Conservation (phyloP, 2,797 vertebrate species). For the Tamandua tetradactyla region DNA sequence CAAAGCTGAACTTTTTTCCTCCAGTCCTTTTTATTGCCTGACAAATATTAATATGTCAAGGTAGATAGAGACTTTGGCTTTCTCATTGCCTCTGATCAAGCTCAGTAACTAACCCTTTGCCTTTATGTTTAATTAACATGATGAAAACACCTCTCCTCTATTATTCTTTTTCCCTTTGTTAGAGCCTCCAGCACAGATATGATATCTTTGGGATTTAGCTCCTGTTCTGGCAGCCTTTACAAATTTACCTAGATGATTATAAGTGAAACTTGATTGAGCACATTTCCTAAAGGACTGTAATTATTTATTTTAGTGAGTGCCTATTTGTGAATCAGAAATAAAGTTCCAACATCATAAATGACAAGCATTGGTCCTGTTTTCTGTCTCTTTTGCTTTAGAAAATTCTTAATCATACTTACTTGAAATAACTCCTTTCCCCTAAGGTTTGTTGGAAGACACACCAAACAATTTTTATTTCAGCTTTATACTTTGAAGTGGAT, state of each 20-base stretch:
- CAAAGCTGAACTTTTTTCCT: constrained; percentile 67
- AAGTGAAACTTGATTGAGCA: constrained; percentile 50
- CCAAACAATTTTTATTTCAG: neutral
- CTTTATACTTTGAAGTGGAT: neutral
- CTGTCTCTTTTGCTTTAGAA: neutral
- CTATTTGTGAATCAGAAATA: constrained; percentile 49
- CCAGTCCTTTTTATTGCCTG: constrained; percentile 59
- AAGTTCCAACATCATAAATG: constrained; percentile 38
- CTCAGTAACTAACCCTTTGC: constrained; percentile 50
- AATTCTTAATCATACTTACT: constrained; percentile 48
- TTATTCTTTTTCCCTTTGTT: constrained; percentile 56
- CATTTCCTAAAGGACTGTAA: constrained; percentile 37
- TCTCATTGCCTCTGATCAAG: constrained; percentile 59
- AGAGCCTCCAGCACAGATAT: neutral
- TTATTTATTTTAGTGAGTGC: constrained; percentile 62
- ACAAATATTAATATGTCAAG: constrained; percentile 75
- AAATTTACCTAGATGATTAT: constrained; percentile 64
- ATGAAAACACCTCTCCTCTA: constrained; percentile 54
- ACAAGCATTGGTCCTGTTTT: neutral
- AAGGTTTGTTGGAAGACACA: neutral
- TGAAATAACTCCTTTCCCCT: constrained; percentile 34
- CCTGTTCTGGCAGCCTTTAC: constrained; percentile 43
- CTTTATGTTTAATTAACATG: constrained; percentile 67
- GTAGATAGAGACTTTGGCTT: constrained; percentile 54
- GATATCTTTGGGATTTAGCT: constrained; percentile 34